Base-by-base conservation (phyloP, 2,888 invertebrate species). In the Epistrophe eligans region DNA sequence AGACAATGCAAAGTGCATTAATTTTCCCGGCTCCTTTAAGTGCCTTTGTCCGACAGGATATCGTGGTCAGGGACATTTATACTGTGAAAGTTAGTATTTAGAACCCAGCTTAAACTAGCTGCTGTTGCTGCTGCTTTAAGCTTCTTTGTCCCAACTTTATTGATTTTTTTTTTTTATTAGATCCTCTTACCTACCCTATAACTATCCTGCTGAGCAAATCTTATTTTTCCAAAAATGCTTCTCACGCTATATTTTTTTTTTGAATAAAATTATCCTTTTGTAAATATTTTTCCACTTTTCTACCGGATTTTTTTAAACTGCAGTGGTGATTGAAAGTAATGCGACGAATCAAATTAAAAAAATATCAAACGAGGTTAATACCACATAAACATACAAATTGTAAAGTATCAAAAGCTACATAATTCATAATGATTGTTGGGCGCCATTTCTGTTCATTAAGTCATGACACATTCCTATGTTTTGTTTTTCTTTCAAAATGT, bases 31-130 rank as follows among this genome's bases (percentile, higher is more conserved):
- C 90, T 95, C 96, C 77, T 96, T 95, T 94, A 95, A 95, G 91
- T 97, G 97, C 93, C 93, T 95, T 88, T 97, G 97, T 92, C 96
- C 96, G 40, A 94, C 94, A 90, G 96, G 97, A 89, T 96, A 96
- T 93, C 94, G 94, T 89, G 96, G 96, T 91, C 95, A 96, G 92
- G 96, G 96, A 90, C 94, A 95, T 91, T 94, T 95, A 89, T 95
- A 95, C 90, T 96, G 96, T 93, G 95, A 96, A 95, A 96, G 96
- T 96, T 95, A 92, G 92, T 92, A 95, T 95, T 64, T 28, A 2
- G 3, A 28, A 15, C 1, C 15, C 7, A n/a, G 43, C 7, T 7
- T n/a, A 9, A 28, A 11, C 11, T 11, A 45, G 52, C 55, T 55
- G 28, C 66, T 73, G n/a, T 45, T 76, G 48, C 55, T 58, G 57